Percentiles rank a stretch among this genome's conserved stretches.
These are phyloP conservation scores for Eupithecia tripunctaria DNA, from an alignment of 2,888 invertebrate genomes.

Conservation along the genomic window DNA sequence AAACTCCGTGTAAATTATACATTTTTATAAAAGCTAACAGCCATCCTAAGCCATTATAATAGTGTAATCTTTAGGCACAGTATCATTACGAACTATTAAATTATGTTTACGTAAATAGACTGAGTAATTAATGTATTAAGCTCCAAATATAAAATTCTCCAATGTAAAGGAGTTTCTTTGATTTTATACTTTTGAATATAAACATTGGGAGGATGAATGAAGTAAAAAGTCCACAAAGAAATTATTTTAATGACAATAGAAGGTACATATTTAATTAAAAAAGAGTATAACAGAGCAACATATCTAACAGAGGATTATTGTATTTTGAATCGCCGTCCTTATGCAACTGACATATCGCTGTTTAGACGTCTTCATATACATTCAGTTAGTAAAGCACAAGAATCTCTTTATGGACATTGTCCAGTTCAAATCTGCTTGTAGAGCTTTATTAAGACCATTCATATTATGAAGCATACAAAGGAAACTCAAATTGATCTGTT, in stretches of 20 bases:
- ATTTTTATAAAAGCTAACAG: slow-evolving; percentile 50
- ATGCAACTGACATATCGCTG: slow-evolving; percentile 68
- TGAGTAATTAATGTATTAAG: slow-evolving; percentile 77
- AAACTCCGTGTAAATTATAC: slow-evolving; percentile 34
- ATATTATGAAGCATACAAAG: slow-evolving; percentile 37
- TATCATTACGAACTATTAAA: slow-evolving; percentile 63
- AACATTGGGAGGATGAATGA: slow-evolving; percentile 41
- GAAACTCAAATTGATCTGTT: slow-evolving; percentile 35
- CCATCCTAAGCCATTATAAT: slow-evolving; percentile 50
- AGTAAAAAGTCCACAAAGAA: slow-evolving; percentile 37
- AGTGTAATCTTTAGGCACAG: slow-evolving; percentile 53
- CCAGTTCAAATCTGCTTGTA: slow-evolving; percentile 27
- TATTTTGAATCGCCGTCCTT: slow-evolving; percentile 48
- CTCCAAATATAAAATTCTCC: slow-evolving; percentile 54
- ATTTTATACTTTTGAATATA: slow-evolving; percentile 44
- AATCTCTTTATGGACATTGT: slow-evolving; percentile 48
- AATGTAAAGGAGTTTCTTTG: slow-evolving; percentile 36
- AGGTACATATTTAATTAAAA: slow-evolving; percentile 51
- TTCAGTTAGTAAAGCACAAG: slow-evolving; percentile 44
- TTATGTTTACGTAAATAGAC: slow-evolving; percentile 70
- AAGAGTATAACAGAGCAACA: slow-evolving; percentile 49
- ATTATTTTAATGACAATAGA: slow-evolving; percentile 51
- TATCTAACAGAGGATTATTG: slow-evolving; percentile 49
- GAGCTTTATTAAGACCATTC: slow-evolving; percentile 30
- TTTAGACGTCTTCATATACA: slow-evolving; percentile 50